These are phyloP conservation scores for Helarctos malayanus DNA, from an alignment of 2,797 vertebrate genomes.

Conservation along the genomic window DNA sequence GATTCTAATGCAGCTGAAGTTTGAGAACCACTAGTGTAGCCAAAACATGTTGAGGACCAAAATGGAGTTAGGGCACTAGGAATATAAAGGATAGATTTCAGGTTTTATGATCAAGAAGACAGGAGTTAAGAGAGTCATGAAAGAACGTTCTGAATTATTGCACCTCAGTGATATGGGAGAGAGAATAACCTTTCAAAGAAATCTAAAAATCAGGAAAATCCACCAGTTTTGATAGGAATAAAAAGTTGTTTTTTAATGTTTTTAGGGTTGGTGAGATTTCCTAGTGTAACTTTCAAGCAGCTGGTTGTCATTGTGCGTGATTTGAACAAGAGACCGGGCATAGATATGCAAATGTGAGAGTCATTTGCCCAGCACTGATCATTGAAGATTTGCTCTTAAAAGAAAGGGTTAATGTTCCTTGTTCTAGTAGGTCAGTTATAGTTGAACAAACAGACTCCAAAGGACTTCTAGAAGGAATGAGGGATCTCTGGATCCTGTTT, in stretches of 20 bases:
- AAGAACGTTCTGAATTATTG: background rate
- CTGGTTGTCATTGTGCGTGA: background rate
- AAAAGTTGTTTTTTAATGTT: background rate
- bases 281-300: background rate
- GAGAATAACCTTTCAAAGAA: background rate
- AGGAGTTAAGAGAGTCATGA: background rate
- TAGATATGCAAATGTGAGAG: background rate
- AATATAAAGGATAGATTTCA: background rate
- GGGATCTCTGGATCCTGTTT: background rate
- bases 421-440: background rate
- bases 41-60: background rate
- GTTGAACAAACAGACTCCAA: background rate
- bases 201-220: background rate
- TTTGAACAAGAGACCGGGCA: background rate
- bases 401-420: slow-evolving; percentile 4
- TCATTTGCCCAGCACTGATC: background rate
- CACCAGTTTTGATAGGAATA: slow-evolving; percentile 22
- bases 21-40: background rate
- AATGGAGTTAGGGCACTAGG: background rate
- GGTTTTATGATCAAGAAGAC: background rate
- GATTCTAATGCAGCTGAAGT: background rate
- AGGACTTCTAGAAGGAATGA: slow-evolving; percentile 16
- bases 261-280: background rate
- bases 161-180: background rate
- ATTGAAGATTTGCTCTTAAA: background rate